Conservation (phyloP, 2,888 invertebrate species). For the Trichopria drosophilae region DNA sequence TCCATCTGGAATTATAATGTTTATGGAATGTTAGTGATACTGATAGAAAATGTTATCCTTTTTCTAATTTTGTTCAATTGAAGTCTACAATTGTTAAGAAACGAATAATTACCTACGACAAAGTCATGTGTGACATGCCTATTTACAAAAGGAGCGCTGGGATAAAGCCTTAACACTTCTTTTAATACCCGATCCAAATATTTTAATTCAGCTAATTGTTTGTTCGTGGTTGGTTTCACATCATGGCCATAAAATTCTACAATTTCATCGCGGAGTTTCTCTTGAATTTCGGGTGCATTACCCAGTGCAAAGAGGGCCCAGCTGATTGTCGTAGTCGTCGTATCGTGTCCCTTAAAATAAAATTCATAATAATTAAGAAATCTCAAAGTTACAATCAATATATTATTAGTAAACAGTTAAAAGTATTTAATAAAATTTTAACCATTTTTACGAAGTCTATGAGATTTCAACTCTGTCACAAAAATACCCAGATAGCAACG, state of each 20-base stretch:
- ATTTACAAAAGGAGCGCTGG: constrained; percentile 61
- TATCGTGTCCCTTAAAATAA: constrained; percentile 59
- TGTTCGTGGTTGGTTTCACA: constrained; percentile 42
- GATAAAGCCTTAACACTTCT: constrained; percentile 63
- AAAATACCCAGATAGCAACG: too few relatives aligned
- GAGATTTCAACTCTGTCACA: too few relatives aligned
- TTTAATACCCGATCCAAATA: constrained; percentile 65
- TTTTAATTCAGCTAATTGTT: constrained; percentile 56
- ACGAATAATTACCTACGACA: constrained; percentile 55
- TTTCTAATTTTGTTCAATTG: too few relatives aligned
- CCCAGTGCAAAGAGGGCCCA: constrained; percentile 61
- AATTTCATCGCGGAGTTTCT: constrained; percentile 58
- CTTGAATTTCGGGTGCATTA: constrained; percentile 58
- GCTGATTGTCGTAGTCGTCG: constrained; percentile 61
- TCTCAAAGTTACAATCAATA: background rate
- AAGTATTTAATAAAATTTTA: too few relatives aligned
- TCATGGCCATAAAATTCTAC: constrained; percentile 52
- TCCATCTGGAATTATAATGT: constrained; percentile 41
- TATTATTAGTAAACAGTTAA: too few relatives aligned
- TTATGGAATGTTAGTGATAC: background rate
- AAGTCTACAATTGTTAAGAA: too few relatives aligned
- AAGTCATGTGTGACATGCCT: constrained; percentile 59
- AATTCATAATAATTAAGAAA: constrained; percentile 5
- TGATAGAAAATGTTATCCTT: too few relatives aligned
- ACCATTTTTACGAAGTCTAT: too few relatives aligned